These are phyloP conservation scores for Aspiorhynchus laticeps DNA, from an alignment of 2,113 vertebrate genomes.

Conservation along the genomic window DNA sequence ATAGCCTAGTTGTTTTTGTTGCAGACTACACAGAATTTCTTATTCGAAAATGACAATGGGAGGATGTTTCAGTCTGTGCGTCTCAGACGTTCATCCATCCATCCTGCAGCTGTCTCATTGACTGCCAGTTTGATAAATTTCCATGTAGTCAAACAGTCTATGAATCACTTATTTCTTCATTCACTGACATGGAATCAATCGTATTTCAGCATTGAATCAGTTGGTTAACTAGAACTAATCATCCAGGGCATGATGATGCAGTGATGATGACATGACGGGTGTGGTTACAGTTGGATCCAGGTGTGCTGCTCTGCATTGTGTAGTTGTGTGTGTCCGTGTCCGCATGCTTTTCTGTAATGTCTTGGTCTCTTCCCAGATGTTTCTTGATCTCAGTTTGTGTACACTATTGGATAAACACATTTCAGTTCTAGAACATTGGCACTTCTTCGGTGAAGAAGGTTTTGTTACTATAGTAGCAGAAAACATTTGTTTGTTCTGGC, in stretches of 20 bases:
- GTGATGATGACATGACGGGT: slow-evolving; percentile 46
- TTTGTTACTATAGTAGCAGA: slow-evolving; percentile 14
- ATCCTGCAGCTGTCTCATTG: background rate
- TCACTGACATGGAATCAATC: background rate
- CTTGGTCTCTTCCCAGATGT: background rate
- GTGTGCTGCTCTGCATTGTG: slow-evolving; percentile 28
- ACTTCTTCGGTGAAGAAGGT: background rate
- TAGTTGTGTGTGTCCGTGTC: background rate
- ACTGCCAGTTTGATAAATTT: background rate
- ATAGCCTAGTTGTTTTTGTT: background rate
- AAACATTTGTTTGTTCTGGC: slow-evolving; percentile 52
- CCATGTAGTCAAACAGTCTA: background rate
- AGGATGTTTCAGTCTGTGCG: background rate
- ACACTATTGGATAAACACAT: background rate
- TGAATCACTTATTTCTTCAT: slow-evolving; percentile 21
- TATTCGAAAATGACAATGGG: background rate
- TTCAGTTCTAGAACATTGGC: background rate
- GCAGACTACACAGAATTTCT: background rate
- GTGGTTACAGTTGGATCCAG: slow-evolving; percentile 34
- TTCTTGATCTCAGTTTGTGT: background rate
- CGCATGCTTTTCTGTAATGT: background rate
- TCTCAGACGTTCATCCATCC: background rate
- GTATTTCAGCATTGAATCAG: background rate
- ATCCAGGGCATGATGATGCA: background rate
- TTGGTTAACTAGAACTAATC: background rate